Evolutionary conservation across 2,888 invertebrate genomes (phyloP).

Genomic region (Thereva nobilitata): DNA sequence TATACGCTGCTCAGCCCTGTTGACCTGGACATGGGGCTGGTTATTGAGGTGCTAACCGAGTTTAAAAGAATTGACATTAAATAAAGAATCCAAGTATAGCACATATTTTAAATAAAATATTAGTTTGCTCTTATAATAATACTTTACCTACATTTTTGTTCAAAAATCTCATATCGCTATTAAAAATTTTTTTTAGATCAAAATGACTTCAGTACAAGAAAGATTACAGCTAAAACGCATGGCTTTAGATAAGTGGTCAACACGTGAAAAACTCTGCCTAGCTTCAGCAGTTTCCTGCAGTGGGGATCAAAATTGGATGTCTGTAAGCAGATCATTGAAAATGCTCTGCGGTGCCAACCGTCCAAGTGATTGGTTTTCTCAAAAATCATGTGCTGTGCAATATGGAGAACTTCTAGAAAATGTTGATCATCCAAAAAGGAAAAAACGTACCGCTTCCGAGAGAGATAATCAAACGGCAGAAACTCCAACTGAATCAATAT

Average conservation of each 20-base stretch:
- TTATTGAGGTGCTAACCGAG: no score
- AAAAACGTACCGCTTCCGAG: conserved; percentile 66
- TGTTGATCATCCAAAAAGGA: conserved; percentile 82
- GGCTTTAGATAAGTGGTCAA: conserved; percentile 83
- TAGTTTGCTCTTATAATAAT: no score
- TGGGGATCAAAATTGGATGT: conserved; percentile 92
- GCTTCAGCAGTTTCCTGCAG: conserved; percentile 83
- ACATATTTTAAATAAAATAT: no score
- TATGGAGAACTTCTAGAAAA: conserved; percentile 81
- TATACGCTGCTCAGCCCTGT: no score
- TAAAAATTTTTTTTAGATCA: not conserved
- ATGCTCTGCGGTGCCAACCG: conserved; percentile 75
- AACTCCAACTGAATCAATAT: conserved; percentile 78
- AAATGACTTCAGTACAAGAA: conserved; percentile 50
- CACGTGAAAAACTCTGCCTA: conserved; percentile 80
- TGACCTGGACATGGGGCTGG: no score
- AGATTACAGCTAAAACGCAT: conserved; percentile 64
- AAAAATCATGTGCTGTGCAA: conserved; percentile 87
- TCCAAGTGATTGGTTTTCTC: conserved; percentile 86
- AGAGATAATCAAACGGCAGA: conserved; percentile 59
- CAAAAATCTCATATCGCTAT: not conserved
- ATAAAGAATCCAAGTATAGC: no score
- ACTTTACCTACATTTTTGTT: no score
- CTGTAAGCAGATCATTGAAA: conserved; percentile 79
- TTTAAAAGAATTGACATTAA: no score